Percentiles rank a stretch among this genome's conserved stretches.
Evolutionary conservation across 2,888 invertebrate genomes (phyloP).

Genomic region (Limnephilus lunatus): DNA sequence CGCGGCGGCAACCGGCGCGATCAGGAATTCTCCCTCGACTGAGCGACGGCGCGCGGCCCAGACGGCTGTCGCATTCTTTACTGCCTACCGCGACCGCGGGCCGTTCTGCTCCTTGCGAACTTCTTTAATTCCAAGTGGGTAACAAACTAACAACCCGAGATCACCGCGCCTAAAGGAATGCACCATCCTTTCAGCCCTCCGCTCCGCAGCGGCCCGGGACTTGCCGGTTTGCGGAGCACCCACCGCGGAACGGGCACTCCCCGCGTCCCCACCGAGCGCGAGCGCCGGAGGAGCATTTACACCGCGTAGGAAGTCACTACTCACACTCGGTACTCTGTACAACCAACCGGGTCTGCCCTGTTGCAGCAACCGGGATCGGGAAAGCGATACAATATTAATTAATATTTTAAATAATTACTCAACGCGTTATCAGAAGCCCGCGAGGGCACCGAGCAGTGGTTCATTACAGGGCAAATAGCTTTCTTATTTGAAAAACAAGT

Average conservation of each 20-base stretch:
- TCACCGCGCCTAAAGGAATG: slow-evolving; percentile 4
- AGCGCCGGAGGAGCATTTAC: neutral
- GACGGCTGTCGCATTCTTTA: slow-evolving; percentile 38
- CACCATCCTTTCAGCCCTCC: neutral
- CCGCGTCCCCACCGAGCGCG: neutral
- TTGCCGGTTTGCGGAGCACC: slow-evolving; percentile 13
- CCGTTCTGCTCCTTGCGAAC: slow-evolving; percentile 16
- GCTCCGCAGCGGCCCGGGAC: neutral
- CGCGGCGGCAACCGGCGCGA: slow-evolving; percentile 33
- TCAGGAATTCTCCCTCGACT: slow-evolving; percentile 44
- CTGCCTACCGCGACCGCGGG: neutral
- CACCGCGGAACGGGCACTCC: neutral
- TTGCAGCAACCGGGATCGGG: neutral
- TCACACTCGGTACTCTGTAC: neutral
- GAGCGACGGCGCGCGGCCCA: slow-evolving; percentile 23
- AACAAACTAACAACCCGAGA: neutral
- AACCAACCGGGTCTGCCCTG: neutral
- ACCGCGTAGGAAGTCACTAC: neutral
- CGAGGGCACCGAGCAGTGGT: neutral
- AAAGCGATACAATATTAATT: slow-evolving; percentile 3
- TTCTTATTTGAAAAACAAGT: neutral
- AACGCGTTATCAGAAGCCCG: neutral
- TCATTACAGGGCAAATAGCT: neutral
- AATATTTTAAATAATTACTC: neutral
- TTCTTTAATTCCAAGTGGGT: neutral